phyloP scores from a whole-genome alignment of 2,888 invertebrate species.

The Teinopalpus imperialis region DNA sequence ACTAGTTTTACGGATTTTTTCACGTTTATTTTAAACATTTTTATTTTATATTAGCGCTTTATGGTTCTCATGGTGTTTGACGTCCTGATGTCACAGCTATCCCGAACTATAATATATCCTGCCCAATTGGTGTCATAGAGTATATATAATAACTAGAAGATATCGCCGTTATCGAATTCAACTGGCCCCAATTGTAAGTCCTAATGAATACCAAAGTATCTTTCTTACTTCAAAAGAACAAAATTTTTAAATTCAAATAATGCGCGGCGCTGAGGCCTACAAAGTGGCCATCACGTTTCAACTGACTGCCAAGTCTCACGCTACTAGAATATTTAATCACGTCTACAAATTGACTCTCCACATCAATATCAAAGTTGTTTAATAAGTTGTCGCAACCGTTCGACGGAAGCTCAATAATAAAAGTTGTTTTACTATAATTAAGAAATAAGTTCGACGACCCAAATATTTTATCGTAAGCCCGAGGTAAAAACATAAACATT shows the following conservation, averaged over 20 bases:
- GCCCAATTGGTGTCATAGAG: no score
- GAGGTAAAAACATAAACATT: background rate
- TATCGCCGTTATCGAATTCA: no score
- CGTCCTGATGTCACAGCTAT: no score
- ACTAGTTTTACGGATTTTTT: no score
- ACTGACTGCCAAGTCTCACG: conserved; percentile 23
- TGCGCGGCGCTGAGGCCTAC: conserved; percentile 11
- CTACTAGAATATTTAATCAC: conserved; percentile 25
- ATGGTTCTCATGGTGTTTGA: no score
- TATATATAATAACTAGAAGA: no score
- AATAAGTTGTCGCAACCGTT: conserved; percentile 23
- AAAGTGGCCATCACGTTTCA: conserved; percentile 14
- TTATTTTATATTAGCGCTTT: no score
- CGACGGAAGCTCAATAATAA: conserved; percentile 23
- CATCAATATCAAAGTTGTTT: conserved; percentile 23
- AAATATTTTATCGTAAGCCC: background rate
- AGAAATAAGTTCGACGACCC: conserved; percentile 5
- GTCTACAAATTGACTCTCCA: conserved; percentile 20
- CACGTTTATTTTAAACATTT: no score
- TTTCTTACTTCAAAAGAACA: background rate
- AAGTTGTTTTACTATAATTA: conserved; percentile 21
- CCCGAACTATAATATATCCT: no score
- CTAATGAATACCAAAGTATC: no score
- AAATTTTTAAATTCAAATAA: conserved; percentile 10
- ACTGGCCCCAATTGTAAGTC: no score